Evolutionary conservation across 2,113 vertebrate species (phyloP).

Genomic region (Orientallactaga bullata): DNA sequence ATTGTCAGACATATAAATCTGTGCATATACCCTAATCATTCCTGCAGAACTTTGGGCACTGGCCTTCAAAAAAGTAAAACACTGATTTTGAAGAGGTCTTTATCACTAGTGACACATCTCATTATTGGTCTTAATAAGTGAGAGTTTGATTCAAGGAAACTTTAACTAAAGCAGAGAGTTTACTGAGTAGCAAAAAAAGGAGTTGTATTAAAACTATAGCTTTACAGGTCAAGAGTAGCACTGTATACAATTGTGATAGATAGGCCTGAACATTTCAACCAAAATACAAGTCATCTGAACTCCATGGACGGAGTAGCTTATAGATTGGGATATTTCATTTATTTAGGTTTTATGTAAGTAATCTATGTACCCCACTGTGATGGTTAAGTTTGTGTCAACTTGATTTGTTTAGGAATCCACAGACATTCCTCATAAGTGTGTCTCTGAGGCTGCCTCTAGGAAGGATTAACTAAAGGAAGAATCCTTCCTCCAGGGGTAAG

Average conservation of each 20-base stretch:
- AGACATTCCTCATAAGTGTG: no score
- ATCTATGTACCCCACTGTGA: not conserved
- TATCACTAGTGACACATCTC: fast-evolving
- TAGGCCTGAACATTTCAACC: not conserved
- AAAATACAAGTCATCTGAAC: not conserved
- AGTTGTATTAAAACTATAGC: not conserved
- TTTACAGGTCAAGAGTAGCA: not conserved
- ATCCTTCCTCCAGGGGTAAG: no score
- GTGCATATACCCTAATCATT: not conserved
- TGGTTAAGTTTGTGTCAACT: no score
- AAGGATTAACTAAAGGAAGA: no score
- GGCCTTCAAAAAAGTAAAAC: not conserved
- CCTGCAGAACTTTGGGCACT: not conserved
- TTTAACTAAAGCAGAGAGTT: not conserved
- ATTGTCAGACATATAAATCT: not conserved
- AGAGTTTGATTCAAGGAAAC: not conserved
- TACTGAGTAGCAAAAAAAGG: not conserved
- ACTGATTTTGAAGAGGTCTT: not conserved
- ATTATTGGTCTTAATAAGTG: not conserved
- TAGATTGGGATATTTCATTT: not conserved
- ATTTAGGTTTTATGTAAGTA: conserved; percentile 19
- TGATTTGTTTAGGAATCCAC: no score
- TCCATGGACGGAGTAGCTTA: not conserved
- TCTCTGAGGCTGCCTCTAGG: no score
- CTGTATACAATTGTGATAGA: not conserved